Conservation (phyloP, 35 echinoderm and acorn worm genomes). For the Lytechinus pictus region DNA sequence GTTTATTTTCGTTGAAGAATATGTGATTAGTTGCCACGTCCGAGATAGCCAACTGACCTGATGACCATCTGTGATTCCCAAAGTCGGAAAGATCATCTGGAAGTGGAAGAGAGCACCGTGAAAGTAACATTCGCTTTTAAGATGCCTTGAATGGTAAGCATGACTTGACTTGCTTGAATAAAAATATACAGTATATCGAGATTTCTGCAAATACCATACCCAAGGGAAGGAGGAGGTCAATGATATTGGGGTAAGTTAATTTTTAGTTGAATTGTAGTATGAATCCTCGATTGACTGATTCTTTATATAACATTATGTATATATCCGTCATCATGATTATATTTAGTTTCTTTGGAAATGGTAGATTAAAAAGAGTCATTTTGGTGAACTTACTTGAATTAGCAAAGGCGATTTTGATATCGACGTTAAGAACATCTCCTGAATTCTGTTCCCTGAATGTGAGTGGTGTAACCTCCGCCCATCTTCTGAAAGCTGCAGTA, state of each 20-base stretch:
- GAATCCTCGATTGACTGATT: too few species aligned
- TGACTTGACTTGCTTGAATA: too few species aligned
- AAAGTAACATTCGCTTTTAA: not conserved
- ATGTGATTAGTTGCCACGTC: conserved; percentile 20
- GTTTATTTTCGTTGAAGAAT: conserved; percentile 76
- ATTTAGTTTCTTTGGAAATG: too few species aligned
- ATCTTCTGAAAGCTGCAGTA: conserved; percentile 80
- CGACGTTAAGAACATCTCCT: conserved; percentile 70
- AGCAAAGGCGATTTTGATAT: conserved; percentile 81
- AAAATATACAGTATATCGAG: too few species aligned
- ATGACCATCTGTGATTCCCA: not conserved
- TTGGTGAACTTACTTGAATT: conserved; percentile 25
- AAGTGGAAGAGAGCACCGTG: not conserved
- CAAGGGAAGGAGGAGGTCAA: too few species aligned
- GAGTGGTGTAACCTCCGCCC: conserved; percentile 84
- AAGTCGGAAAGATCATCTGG: not conserved
- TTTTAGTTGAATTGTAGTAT: too few species aligned
- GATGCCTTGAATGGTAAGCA: not conserved
- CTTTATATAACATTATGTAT: too few species aligned
- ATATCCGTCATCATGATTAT: too few species aligned
- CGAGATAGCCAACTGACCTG: conserved; percentile 37
- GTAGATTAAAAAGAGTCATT: not conserved
- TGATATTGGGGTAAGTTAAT: too few species aligned
- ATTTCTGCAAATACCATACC: too few species aligned
- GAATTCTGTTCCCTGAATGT: conserved; percentile 69